Base-by-base conservation (phyloP, 2,797 vertebrate species). In the Podarcis siculus region DNA sequence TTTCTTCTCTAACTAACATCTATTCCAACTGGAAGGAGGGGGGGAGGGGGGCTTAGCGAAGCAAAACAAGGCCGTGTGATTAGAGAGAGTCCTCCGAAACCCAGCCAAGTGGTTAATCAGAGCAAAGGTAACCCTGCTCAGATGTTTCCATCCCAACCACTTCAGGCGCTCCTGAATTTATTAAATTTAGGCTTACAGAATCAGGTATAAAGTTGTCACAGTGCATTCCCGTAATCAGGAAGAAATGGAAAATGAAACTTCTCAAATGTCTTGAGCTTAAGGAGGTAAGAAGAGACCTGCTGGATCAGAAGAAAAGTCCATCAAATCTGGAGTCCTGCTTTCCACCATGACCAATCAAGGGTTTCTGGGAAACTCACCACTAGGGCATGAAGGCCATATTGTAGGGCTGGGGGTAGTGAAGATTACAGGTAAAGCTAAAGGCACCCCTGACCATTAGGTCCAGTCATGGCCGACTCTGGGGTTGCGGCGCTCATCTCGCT, bases 1-100 rank as follows among this genome's bases (percentile, higher is more conserved):
- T 86, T 92, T 85, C 83, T 13, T 88, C 87, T 86, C 58, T 37
- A 4, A 81, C 12, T 83, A 8, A 81, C 15, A 85, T 85, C 66
- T 73, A 67, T 69, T 92, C 86, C 55, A 72, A 66, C 37, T 83
- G 79, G 86, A 27, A 86, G 79, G 82, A 82, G 64, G 1, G 61
- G 61, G 17, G 71, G 71, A 21, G 6, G n/a, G 12, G 71, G 69
- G 21, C 19, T 82, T 79, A 3, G 82, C 61, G 39, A 61, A 79
- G 71, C 82, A 83, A 64, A 86, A 75, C 1, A 0, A 77, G 71
- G 1, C 7, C 19, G 1, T 71, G 83, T 67, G 69, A 45, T 87
- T 1, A 76, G 61, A 72, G 45, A 71, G 45, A 79, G 67, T 69
- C 81, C 82, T 87, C 25, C 83, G 55, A 67, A 8, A 1, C 0